Evolutionary conservation across 2,888 invertebrate genomes (phyloP), one percentile per base, ranked within the genome.

Genomic region (Andrena bicolor): DNA sequence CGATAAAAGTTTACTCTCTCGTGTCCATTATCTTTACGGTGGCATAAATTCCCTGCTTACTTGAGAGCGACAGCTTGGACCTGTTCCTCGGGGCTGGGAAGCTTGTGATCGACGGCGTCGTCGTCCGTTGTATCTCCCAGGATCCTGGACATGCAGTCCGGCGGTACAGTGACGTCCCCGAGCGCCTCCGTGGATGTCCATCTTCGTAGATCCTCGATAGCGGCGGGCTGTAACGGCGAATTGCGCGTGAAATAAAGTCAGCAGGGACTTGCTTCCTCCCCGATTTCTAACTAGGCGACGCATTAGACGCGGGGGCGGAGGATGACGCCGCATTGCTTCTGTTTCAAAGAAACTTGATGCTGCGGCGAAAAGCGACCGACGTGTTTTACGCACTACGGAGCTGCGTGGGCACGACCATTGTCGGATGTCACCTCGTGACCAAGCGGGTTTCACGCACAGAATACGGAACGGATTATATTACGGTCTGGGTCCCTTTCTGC

Each of bases 41-140:
- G 23, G 58, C 49, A 79, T 79, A 80, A 83, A 81, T 77, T 66
- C 61, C n/a, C 83, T 82, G 91, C 95, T 95, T 95, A 97, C 97
- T 97, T 97, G 92, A 97, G 96, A 89, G 97, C 97, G 92, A 97
- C 96, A 90, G 97, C 96, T 94, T 97, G 96, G 87, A 97, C 95
- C 94, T 97, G 97, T 94, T 98, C 98, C 94, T 97, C 97, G 51
- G 98, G 98, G 86, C 98, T 97, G 65, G 98, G 98, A 91, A 98
- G 95, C 93, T 97, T 96, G 94, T 98, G 97, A 94, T 98, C 97
- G 89, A 97, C 96, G 88, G 96, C 97, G 93, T 96, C 96, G 88
- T 95, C 95, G 89, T 96, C 96, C 2, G 96, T 95, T 16, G 95
- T 92, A 68, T 94, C 92, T 72, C 94, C 94, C 49, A 94, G 94